Base-by-base conservation (phyloP, 2,888 invertebrate species). In the Lepetodrilus schrolli region DNA sequence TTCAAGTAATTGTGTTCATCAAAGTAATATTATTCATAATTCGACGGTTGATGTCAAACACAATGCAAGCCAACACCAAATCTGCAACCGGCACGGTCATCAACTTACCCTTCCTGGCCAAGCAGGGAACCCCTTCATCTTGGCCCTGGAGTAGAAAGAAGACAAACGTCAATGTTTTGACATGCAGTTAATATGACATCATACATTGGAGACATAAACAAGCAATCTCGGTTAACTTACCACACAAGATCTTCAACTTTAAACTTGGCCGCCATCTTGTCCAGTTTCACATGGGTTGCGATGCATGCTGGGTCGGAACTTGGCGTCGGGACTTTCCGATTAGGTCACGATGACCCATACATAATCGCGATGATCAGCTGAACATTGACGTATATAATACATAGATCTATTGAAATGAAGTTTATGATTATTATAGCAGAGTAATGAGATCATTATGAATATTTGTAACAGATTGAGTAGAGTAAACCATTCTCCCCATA, bases 71-170 rank as follows among this genome's bases (percentile, higher is more conserved):
- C 26, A 20, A 43, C 37, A 13, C 36, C 30, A 26, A 66, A 66
- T 20, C 38, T 23, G 50, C 50, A 30, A 23, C 68, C 68, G 68
- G 68, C 30, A 43, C 21, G 23, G 5, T n/a, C 26, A 23, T 43
- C 23, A 72, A 79, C 95, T 95, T 94, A 97, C 97, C 94, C 96
- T 95, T 92, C 96, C 97, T 80, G 98, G 97, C 98, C 98, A 98
- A 81, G 96, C 96, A 83, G 96, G 95, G 92, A 96, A 97, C 85
- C 96, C 96, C 93, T 96, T 97, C 96, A 98, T 96, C 93, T 97
- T 97, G 75, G 97, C 97, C 97, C 97, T 98, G 93, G 84, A 93
- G 93, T 83, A 86, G 86, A 89, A 68, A 68, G 30, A 76, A 58
- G 76, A 48, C 30, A 47, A 48, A 58, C 38, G 4, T 48, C 21